Base-by-base conservation (phyloP, 2,113 vertebrate genomes). In the Corydoras maculifer region DNA sequence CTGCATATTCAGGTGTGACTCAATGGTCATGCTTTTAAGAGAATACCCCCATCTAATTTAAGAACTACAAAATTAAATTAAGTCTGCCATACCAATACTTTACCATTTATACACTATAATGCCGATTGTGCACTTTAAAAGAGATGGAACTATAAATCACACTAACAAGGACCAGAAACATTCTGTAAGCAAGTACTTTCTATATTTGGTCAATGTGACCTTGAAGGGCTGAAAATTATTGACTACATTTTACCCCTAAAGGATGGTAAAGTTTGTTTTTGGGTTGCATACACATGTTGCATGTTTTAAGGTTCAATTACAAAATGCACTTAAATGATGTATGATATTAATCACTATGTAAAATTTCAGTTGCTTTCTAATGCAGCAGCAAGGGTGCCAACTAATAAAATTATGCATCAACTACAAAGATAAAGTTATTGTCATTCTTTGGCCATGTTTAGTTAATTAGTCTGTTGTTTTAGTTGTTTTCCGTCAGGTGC, bases 1-100 rank as follows among this genome's bases (percentile, higher is more conserved):
- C 55, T n/a, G 15, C 59, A 25, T 14, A 59, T 25, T 64, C 61
- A 53, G 50, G 62, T 60, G 59, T 75, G 51, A 75, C 65, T 78
- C 61, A 72, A 53, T 31, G 53, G 63, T 74, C 7, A 60, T 2
- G 1, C 35, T 43, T 43, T 43, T 43, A 43, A 43, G 35, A 43
- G 4, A 43, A 43, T 50, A 67, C 54, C 8, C 65, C 48, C 18
- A 50, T 55, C 32, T 65, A 58, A 63, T 69, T 78, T 54, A 73
- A 62, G 55, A 62, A 48, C 13, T 61, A 57, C 67, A 77, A 50
- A 70, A 64, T 25, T 9, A 63, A n/a, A 58, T 2, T 30, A 50
- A 57, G 12, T 30, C 49, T 58, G 30, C 12, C 53, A 25, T 63
- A 12, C 49, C 61, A 57, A 29, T 62, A 66, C 48, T 50, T 18